phyloP scores from a whole-genome alignment of 1,140 invertebrate genomes.

The Apis mellifera region DNA sequence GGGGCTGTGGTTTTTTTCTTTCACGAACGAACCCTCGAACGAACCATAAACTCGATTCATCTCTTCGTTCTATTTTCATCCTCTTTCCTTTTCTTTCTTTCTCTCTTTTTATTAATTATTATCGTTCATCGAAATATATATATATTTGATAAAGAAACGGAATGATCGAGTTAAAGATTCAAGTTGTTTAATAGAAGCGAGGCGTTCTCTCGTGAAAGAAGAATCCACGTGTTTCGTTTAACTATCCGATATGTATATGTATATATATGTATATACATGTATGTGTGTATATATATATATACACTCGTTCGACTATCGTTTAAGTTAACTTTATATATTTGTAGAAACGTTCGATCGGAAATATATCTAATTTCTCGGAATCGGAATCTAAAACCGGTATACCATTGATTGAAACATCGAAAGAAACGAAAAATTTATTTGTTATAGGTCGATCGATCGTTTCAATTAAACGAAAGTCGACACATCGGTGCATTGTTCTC shows the following conservation, averaged over 20 bases:
- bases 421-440: background rate
- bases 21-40: background rate
- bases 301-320: constrained; percentile 8
- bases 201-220: background rate
- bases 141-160: background rate
- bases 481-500: constrained; percentile 14
- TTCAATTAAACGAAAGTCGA: background rate
- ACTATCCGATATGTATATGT: background rate
- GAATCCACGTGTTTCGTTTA: background rate
- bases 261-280: background rate
- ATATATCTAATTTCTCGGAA: background rate
- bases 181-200: background rate
- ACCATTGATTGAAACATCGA: background rate
- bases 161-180: background rate
- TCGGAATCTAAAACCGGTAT: too few species aligned
- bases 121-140: background rate
- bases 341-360: constrained; percentile 2
- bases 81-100: background rate
- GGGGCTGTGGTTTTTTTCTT: background rate
- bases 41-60: constrained; percentile 15
- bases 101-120: background rate
- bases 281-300: background rate
- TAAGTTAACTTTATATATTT: too few species aligned
- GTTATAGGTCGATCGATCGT: background rate
- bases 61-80: too few species aligned